A percentile compares a stretch with the other conserved stretches of the same genome.
phyloP scores from a whole-genome alignment of 1,140 invertebrate genomes.

The Odontomachus brunneus region DNA sequence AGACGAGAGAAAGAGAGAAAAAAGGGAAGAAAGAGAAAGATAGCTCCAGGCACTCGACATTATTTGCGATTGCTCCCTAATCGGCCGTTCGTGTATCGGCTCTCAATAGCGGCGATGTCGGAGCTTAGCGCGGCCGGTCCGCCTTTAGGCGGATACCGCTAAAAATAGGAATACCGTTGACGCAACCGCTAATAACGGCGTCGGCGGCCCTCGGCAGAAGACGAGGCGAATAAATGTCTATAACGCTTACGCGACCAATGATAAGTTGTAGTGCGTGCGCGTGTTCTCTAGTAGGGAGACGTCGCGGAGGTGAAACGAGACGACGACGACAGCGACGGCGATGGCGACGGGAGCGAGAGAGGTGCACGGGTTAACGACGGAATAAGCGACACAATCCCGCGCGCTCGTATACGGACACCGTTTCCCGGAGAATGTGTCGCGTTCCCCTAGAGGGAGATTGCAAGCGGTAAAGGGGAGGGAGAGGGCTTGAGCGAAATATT shows the following conservation, averaged over 20 bases:
- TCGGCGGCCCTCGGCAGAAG: conserved; percentile 43
- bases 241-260: conserved; percentile 29
- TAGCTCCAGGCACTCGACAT: not conserved
- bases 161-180: conserved; percentile 51
- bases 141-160: conserved; percentile 27
- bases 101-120: conserved; percentile 15
- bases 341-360: too few species aligned
- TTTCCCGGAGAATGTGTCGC: conserved; percentile 34
- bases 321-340: too few species aligned
- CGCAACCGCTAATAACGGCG: conserved; percentile 56
- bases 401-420: conserved; percentile 3
- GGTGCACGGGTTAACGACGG: conserved; percentile 7
- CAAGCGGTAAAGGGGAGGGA: too few species aligned
- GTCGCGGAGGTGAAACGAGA: not conserved
- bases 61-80: conserved; percentile 1
- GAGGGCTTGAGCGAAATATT: conserved; percentile 75
- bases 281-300: not conserved
- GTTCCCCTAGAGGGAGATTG: not conserved
- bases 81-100: conserved; percentile 15
- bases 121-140: not conserved
- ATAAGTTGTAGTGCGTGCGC: conserved; percentile 10
- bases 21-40: too few species aligned
- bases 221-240: conserved; percentile 41
- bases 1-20: too few species aligned
- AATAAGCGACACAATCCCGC: conserved; percentile 33